Base-by-base conservation (phyloP, 1,140 invertebrate species). In the Camponotus floridanus region DNA sequence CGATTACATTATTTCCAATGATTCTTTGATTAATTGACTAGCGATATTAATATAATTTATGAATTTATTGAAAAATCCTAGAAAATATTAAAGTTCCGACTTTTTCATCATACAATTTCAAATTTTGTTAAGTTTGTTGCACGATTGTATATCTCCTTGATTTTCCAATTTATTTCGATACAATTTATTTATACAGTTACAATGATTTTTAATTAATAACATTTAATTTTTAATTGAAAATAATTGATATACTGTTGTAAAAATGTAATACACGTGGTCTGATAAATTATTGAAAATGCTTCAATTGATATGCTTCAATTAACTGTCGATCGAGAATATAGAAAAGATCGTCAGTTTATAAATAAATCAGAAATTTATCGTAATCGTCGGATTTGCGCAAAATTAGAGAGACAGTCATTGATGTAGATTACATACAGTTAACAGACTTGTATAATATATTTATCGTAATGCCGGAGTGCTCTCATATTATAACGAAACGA, bases 391-490 rank as follows among this genome's bases (percentile, higher is more conserved):
- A 80, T 71, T 80, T 42, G 48, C 7, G 48, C 36, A 61, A 73
- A 73, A 73, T 83, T 83, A 36, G 79, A 83, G 68, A 61, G 39
- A 9, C 18, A 59, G n/a, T 57, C 13, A 55, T 73, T 45, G 39
- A 81, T 81, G 55, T 73, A 33, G 45, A 61, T 83, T 74, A 57
- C 15, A 51, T 3, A 51, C 39, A 83, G 68, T 73, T 83, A 83
- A 74, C 21, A 62, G 26, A 36, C 79, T 81, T 45, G 39, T 83
- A 74, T 83, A 83, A 83, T 73, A 81, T 61, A 81, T 83, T 74
- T 62, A 73, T 21, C 55, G 39, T 83, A 80, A 83, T 74, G 15
- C 13, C 39, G 6, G 55, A 48, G 67, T 71, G 39, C 26, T 51
- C 39, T 73, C 31, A 31, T 70, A 42, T 62, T 42, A 51, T 51